Evolutionary conservation across 1,140 invertebrate genomes (phyloP), one percentile per base, ranked within the genome.

Genomic region (Dinoponera quadriceps): DNA sequence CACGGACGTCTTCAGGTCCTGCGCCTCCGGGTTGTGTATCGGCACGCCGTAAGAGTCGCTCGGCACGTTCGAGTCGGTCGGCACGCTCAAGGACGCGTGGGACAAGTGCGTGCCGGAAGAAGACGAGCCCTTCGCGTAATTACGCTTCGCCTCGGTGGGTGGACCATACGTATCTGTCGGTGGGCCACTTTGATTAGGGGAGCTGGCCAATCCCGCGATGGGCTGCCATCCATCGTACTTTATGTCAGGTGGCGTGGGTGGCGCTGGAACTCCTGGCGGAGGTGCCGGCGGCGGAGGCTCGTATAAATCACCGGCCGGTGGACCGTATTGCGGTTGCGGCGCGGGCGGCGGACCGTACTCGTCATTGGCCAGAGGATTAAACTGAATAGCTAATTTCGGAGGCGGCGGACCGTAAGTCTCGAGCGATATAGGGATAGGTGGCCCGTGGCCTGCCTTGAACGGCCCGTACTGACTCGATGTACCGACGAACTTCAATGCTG

Each of bases 141-240:
- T 81, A 0, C 86, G 85, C 14, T 90, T 85, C 3, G 51, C 65
- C 13, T 88, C 86, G 25, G 85, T 83, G 1, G 93, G 92, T 49
- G 90, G 87, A 57, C 91, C 91, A 49, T 94, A 94, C 9, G 18
- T 49, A 9, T 81, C 68, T 27, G 29, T 69, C 33, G 84, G 86
- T 44, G 77, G 82, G 82, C 87, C 90, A 63, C 84, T 86, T 25
- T 88, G 83, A 29, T 80, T 83, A 49, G 74, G 62, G n/a, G 44
- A 18, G 55, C 51, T 71, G 51, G 75, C 22, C 84, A 86, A 18
- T 49, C 97, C 96, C 44, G 97, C 96, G 59, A 98, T 97, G 18
- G 97, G 97, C 89, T 97, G 97, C 97, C 97, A 98, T 44, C 97
- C 97, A 84, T 98, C 97, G 88, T 97, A 98, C 75, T 96, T 95